Percentiles rank a stretch among this genome's conserved stretches.
Conservation (phyloP, 2,888 invertebrate genomes). For the Carterocephalus palaemon region DNA sequence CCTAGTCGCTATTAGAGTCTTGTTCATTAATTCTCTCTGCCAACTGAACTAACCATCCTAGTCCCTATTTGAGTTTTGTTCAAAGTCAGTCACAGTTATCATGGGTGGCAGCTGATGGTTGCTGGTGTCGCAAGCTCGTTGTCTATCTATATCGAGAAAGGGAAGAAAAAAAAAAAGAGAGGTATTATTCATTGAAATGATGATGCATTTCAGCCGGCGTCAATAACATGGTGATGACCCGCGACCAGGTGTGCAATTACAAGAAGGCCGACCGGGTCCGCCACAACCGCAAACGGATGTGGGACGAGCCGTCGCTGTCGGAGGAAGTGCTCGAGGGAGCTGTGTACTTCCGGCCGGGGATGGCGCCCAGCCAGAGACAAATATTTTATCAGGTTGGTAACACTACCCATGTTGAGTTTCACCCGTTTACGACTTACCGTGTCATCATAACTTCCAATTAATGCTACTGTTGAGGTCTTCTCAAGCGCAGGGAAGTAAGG, state of each 20-base stretch:
- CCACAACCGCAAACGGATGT: slow-evolving; percentile 35
- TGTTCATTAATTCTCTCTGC: no score
- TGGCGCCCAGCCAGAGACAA: slow-evolving; percentile 89
- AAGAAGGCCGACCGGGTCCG: slow-evolving; percentile 52
- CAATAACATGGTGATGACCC: slow-evolving; percentile 56
- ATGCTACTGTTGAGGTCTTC: neutral
- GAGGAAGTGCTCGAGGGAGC: slow-evolving; percentile 53
- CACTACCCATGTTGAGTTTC: slow-evolving; percentile 2
- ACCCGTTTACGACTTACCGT: neutral
- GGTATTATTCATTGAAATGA: no score
- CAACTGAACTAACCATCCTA: no score
- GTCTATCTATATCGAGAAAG: no score
- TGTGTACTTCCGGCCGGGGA: slow-evolving; percentile 79
- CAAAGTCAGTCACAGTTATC: no score
- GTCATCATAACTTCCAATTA: neutral
- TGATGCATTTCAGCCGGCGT: slow-evolving; percentile 47
- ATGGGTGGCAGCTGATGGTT: no score
- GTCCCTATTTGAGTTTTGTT: no score
- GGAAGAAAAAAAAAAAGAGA: no score
- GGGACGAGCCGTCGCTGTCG: slow-evolving; percentile 29
- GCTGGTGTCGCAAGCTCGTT: no score
- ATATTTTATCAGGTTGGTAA: slow-evolving; percentile 90
- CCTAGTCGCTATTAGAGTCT: no score
- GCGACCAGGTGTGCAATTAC: slow-evolving; percentile 45
- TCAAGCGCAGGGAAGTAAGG: no score